phyloP scores from a whole-genome alignment of 2,888 invertebrate species.

The Allacma fusca region DNA sequence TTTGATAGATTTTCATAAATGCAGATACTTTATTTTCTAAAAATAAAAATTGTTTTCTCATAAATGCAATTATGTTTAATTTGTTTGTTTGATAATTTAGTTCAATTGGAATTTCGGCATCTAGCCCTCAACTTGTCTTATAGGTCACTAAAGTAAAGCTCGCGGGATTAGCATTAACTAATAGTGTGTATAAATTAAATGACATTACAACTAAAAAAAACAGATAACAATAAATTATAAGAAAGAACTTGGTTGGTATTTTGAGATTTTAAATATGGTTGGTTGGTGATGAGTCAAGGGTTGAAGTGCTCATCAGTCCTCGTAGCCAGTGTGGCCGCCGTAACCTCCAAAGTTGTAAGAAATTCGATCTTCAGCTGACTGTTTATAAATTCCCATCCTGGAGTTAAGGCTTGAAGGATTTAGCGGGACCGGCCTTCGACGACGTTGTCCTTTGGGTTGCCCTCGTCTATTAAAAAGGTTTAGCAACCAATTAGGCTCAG shows the following conservation, averaged over 20 bases:
- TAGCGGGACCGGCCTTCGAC: constrained; percentile 5
- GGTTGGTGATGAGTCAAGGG: background rate
- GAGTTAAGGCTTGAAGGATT: background rate
- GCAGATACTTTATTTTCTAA: too few species aligned
- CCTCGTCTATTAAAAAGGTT: constrained; percentile 27
- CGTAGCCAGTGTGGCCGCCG: constrained; percentile 22
- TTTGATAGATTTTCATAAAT: too few species aligned
- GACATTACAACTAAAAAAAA: background rate
- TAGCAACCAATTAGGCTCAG: constrained; percentile 11
- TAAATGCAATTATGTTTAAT: too few species aligned
- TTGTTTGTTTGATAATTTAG: too few species aligned
- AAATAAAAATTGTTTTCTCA: too few species aligned
- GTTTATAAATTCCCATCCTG: constrained; percentile 1
- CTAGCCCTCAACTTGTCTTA: too few species aligned
- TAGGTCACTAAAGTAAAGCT: background rate
- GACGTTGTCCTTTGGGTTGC: constrained; percentile 6
- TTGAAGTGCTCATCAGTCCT: constrained; percentile 13
- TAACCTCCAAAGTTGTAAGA: constrained; percentile 9
- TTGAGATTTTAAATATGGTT: background rate
- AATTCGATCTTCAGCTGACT: background rate
- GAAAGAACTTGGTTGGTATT: constrained; percentile 3
- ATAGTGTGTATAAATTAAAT: background rate
- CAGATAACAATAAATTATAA: constrained; percentile 8
- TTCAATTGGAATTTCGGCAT: too few species aligned
- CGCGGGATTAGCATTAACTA: background rate